Conservation (phyloP, 2,888 invertebrate genomes). For the Archaeoteleia sp. region DNA sequence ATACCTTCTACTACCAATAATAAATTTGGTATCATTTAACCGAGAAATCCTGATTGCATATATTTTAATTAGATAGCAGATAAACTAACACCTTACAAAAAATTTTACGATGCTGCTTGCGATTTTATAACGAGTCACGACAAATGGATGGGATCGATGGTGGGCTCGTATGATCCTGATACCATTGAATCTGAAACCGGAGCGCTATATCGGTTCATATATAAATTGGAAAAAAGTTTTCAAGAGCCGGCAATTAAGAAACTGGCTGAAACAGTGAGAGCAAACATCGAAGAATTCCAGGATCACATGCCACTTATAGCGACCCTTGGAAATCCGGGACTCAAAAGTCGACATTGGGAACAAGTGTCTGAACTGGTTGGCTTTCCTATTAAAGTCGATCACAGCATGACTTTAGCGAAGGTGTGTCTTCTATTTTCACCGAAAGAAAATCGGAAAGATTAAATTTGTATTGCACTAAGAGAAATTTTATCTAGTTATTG, state of each 20-base stretch:
- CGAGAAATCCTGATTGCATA: no score
- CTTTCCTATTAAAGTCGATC: slow-evolving; percentile 91
- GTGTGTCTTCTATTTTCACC: no score
- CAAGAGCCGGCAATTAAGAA: slow-evolving; percentile 82
- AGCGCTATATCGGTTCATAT: slow-evolving; percentile 83
- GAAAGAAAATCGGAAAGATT: no score
- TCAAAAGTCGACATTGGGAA: slow-evolving; percentile 95
- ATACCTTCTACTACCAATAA: no score
- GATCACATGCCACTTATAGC: slow-evolving; percentile 93
- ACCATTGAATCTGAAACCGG: slow-evolving; percentile 88
- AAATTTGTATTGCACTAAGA: neutral
- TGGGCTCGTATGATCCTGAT: slow-evolving; percentile 91
- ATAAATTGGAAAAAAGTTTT: slow-evolving; percentile 92
- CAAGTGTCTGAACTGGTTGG: slow-evolving; percentile 96
- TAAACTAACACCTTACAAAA: slow-evolving; percentile 88
- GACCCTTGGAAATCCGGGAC: slow-evolving; percentile 95
- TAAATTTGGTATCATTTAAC: no score
- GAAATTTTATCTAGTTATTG: slow-evolving; percentile 5
- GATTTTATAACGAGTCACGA: slow-evolving; percentile 90
- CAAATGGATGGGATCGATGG: slow-evolving; percentile 86
- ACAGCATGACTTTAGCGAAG: slow-evolving; percentile 87
- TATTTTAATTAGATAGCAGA: slow-evolving; percentile 83
- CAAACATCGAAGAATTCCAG: slow-evolving; percentile 90
- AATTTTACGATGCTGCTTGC: slow-evolving; percentile 90
- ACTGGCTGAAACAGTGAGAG: slow-evolving; percentile 82